Evolutionary conservation across 1,140 invertebrate species (phyloP).

Genomic region (Brachionus asplanchnoidis): DNA sequence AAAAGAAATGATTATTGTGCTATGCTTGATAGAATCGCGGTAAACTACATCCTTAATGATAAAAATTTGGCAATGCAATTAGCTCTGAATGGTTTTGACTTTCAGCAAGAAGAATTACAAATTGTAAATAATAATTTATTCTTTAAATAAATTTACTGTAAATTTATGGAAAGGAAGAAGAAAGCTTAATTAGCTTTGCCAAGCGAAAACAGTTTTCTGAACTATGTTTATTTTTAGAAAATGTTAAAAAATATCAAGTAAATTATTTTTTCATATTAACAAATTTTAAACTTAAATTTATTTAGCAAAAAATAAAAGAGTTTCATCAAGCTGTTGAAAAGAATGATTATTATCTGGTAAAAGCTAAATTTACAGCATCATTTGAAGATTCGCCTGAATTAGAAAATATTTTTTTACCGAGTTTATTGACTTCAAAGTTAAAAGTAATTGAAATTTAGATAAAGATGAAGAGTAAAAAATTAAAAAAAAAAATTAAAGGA

Average conservation of each 20-base stretch:
- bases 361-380: not conserved
- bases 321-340: conserved; percentile 35
- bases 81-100: conserved; percentile 29
- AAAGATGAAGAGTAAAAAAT: not conserved
- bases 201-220: not conserved
- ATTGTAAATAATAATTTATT: not conserved
- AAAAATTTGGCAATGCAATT: conserved; percentile 18
- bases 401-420: not conserved
- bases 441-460: not conserved
- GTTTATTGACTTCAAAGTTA: not conserved
- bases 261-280: not conserved
- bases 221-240: not conserved
- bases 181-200: not conserved
- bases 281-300: too few species aligned
- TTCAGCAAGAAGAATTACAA: not conserved
- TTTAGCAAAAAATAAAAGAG: conserved; percentile 5
- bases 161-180: not conserved
- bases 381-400: not conserved
- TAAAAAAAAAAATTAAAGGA: not conserved
- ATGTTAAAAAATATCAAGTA: conserved; percentile 34
- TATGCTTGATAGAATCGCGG: conserved; percentile 20
- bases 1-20: not conserved
- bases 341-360: conserved; percentile 32
- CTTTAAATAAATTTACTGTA: too few species aligned
- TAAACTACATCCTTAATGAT: not conserved